Percentiles rank a stretch among this genome's conserved stretches.
Evolutionary conservation across 2,797 vertebrate genomes (phyloP).

Genomic region (Coregonus suidteri): DNA sequence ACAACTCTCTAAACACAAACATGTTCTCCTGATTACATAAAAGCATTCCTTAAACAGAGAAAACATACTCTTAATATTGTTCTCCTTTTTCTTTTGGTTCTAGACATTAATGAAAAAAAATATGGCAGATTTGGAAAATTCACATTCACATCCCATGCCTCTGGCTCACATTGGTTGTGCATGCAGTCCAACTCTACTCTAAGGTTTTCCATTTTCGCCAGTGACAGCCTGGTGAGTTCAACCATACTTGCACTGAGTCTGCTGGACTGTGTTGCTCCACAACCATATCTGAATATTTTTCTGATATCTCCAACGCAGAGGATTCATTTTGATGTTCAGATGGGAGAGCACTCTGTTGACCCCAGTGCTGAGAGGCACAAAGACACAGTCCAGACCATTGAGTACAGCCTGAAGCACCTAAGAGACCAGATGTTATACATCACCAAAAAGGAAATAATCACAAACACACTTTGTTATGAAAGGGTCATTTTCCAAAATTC

Average conservation of each 20-base stretch:
- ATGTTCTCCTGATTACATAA: not conserved
- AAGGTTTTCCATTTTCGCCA: conserved; percentile 78
- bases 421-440: conserved; percentile 83
- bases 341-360: conserved; percentile 82
- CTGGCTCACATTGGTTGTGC: conserved; percentile 87
- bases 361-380: conserved; percentile 73
- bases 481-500: not conserved
- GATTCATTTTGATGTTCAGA: conserved; percentile 86
- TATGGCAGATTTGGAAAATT: conserved; percentile 83
- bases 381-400: conserved; percentile 80
- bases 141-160: conserved; percentile 82
- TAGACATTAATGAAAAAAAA: conserved; percentile 83
- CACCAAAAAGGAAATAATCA: conserved; percentile 75
- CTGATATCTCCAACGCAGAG: conserved; percentile 66
- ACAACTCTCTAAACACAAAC: conserved; percentile 6
- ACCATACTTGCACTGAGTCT: conserved; percentile 6
- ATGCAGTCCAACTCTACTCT: conserved; percentile 87
- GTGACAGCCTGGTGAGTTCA: conserved; percentile 81
- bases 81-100: conserved; percentile 12
- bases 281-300: not conserved
- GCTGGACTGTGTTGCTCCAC: not conserved
- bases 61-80: too few relatives aligned
- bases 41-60: not conserved
- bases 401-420: conserved; percentile 77
- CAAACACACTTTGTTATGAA: not conserved